Percentiles rank a stretch among this genome's conserved stretches.
Evolutionary conservation across 2,113 vertebrate species (phyloP).

Genomic region (Morone saxatilis): DNA sequence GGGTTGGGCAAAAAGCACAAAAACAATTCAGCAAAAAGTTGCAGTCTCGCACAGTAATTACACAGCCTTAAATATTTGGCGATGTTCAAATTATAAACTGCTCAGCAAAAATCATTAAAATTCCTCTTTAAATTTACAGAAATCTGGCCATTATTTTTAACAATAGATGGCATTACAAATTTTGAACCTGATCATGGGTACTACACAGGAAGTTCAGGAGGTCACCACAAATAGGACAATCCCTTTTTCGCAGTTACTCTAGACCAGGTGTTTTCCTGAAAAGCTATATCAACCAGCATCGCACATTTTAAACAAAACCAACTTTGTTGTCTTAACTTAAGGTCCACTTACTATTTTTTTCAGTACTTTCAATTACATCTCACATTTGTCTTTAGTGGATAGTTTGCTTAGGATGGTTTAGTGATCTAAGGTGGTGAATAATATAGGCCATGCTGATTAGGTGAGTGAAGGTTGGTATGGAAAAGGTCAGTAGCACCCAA

Average conservation of each 20-base stretch:
- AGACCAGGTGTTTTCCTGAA: not conserved
- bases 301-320: not conserved
- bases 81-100: too few species aligned
- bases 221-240: not conserved
- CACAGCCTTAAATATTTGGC: not conserved
- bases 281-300: not conserved
- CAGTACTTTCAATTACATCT: not conserved
- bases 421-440: too few species aligned
- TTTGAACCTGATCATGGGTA: not conserved
- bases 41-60: not conserved
- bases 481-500: too few species aligned
- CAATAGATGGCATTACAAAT: not conserved
- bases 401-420: too few species aligned
- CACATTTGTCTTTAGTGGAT: too few species aligned
- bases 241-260: not conserved
- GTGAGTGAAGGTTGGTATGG: too few species aligned
- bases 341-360: not conserved
- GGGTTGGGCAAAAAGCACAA: not conserved
- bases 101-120: too few species aligned
- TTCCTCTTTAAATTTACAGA: too few species aligned
- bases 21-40: not conserved
- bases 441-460: too few species aligned
- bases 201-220: not conserved
- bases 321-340: not conserved
- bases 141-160: not conserved